Conservation (phyloP, 2,888 invertebrate genomes). For the Hirtodrosophila confusa region DNA sequence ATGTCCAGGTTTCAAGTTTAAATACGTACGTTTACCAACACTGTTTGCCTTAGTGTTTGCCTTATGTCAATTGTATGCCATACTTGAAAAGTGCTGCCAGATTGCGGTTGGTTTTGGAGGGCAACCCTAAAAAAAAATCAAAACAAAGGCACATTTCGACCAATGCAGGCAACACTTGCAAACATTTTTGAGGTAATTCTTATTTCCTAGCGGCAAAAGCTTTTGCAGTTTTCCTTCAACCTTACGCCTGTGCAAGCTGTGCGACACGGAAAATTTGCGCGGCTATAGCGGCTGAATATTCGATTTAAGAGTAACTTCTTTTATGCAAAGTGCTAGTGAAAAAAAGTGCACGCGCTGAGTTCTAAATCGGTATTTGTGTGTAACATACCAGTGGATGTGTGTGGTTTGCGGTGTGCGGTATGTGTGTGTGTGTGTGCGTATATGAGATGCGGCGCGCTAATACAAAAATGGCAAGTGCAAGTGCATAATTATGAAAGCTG, state of each 20-base stretch:
- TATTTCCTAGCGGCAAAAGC: conserved; percentile 69
- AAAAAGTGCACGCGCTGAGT: conserved; percentile 44
- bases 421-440: conserved; percentile 10
- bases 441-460: conserved; percentile 47
- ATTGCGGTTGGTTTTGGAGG: conserved; percentile 5
- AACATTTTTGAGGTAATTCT: conserved; percentile 59
- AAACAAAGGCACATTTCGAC: conserved; percentile 56
- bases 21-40: conserved; percentile 5
- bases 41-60: conserved; percentile 23
- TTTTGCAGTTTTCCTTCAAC: conserved; percentile 71
- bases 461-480: conserved; percentile 61
- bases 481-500: conserved; percentile 62
- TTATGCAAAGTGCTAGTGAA: conserved; percentile 30
- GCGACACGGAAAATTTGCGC: conserved; percentile 46
- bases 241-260: conserved; percentile 57
- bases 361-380: conserved; percentile 30
- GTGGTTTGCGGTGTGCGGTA: background rate
- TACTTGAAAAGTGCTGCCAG: conserved; percentile 46
- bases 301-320: conserved; percentile 53
- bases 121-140: conserved; percentile 56
- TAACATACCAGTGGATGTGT: conserved; percentile 28
- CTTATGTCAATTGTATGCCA: conserved; percentile 32
- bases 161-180: conserved; percentile 59
- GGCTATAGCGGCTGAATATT: conserved; percentile 55
- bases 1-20: conserved; percentile 9